Percentiles rank a stretch among this genome's conserved stretches.
These are phyloP conservation scores for Aix galericulata DNA, from an alignment of 2,113 vertebrate genomes.

Conservation along the genomic window DNA sequence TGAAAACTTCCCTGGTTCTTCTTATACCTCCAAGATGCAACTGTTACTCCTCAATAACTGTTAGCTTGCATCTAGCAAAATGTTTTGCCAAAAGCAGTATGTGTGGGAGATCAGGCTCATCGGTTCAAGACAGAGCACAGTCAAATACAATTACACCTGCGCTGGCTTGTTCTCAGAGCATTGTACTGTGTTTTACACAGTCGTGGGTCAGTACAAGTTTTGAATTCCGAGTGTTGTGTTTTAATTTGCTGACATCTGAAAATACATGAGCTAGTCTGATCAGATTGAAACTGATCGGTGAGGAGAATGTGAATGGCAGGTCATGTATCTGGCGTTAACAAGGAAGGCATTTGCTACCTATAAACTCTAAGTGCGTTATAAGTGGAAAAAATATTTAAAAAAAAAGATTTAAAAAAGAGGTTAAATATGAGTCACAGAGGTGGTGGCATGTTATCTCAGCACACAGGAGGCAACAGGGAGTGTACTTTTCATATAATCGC, in stretches of 20 bases:
- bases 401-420: too few species aligned
- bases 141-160: not conserved
- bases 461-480: not conserved
- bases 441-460: not conserved
- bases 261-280: not conserved
- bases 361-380: not conserved
- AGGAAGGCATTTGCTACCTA: not conserved
- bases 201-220: not conserved
- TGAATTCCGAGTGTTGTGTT: not conserved
- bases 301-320: not conserved
- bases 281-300: not conserved
- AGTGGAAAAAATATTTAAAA: not conserved
- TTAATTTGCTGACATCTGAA: not conserved
- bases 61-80: not conserved
- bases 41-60: not conserved
- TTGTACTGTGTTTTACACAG: not conserved
- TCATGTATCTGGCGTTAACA: accelerated
- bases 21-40: not conserved
- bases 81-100: not conserved
- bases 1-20: not conserved
- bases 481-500: conserved; percentile 15
- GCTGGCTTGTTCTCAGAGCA: not conserved
- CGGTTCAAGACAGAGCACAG: not conserved
- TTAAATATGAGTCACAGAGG: conserved; percentile 36
- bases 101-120: not conserved